These are phyloP conservation scores for Cephalopterus ornatus DNA, from an alignment of 2,113 vertebrate genomes.

Conservation along the genomic window DNA sequence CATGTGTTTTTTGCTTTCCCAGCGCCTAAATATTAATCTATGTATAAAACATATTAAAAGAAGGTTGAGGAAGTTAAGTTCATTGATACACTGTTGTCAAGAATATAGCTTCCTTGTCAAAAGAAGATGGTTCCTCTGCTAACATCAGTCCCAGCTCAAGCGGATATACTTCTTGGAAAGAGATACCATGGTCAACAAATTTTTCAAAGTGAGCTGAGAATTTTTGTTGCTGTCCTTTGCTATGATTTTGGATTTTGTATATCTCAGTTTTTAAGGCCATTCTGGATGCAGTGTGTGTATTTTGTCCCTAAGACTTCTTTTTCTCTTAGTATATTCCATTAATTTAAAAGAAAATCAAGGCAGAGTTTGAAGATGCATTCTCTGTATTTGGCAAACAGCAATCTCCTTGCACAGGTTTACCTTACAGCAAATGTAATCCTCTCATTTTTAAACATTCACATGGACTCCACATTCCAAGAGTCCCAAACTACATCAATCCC, in stretches of 20 bases:
- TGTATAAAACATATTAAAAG: not conserved
- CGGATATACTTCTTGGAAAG: not conserved
- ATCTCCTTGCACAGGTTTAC: constrained; percentile 2
- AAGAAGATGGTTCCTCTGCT: not conserved
- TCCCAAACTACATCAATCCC: not conserved
- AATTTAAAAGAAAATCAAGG: constrained; percentile 7
- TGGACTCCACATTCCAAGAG: not conserved
- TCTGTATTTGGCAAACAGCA: not conserved
- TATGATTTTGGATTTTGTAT: not conserved
- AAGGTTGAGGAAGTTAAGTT: not conserved
- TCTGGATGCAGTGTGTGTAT: not conserved
- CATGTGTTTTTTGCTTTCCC: not conserved
- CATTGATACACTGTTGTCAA: not conserved
- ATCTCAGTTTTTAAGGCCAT: not conserved
- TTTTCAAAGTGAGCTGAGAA: not conserved
- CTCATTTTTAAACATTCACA: not conserved
- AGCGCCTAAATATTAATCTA: not conserved
- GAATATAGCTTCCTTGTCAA: not conserved
- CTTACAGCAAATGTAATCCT: constrained; percentile 16
- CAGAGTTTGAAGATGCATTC: not conserved
- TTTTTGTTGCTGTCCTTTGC: not conserved
- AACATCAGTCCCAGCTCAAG: not conserved
- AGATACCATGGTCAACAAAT: too few species aligned
- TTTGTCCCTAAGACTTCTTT: not conserved
- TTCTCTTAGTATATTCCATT: not conserved